Evolutionary conservation across 2,113 vertebrate genomes (phyloP).

Genomic region (Pseudolaguvia tuberculata): DNA sequence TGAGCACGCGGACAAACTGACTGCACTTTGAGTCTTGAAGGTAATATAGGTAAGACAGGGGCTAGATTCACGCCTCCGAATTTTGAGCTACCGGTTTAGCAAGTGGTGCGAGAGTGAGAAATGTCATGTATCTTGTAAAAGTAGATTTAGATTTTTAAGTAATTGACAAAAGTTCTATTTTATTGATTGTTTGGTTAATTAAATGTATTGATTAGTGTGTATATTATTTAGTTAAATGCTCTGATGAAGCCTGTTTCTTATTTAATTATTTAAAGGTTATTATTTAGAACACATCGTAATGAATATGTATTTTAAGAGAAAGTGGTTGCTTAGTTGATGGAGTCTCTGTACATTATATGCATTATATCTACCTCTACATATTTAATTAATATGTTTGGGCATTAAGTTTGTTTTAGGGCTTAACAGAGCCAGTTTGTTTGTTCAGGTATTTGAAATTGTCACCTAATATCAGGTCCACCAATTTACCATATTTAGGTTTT

Average conservation of each 20-base stretch:
- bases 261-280: background rate
- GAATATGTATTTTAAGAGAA: background rate
- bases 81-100: constrained; percentile 12
- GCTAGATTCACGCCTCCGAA: background rate
- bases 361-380: no score
- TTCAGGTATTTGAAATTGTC: no score
- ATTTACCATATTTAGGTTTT: no score
- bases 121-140: background rate
- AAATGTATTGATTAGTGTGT: background rate
- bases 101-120: background rate
- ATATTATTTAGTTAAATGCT: background rate
- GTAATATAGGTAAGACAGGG: background rate
- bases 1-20: background rate
- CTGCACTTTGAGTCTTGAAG: background rate
- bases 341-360: no score
- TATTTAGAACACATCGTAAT: background rate
- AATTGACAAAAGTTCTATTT: background rate
- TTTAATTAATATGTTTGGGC: no score
- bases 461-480: no score
- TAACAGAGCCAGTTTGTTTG: no score
- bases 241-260: no score
- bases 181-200: background rate
- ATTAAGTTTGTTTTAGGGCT: no score
- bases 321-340: no score
- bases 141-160: background rate